Base-by-base conservation (phyloP, 1,140 invertebrate genomes). In the Scaptomyza hsui region DNA sequence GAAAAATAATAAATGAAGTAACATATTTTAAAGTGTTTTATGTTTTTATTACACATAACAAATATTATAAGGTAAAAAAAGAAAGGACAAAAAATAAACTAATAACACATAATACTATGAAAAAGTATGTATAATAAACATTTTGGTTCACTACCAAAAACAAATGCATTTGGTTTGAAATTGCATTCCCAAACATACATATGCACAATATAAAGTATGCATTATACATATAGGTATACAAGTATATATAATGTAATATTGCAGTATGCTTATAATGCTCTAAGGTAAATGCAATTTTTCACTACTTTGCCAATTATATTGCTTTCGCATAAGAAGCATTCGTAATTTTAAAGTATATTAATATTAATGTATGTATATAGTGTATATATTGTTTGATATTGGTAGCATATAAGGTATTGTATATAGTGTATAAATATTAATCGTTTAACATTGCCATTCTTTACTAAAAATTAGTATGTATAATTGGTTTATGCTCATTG, bases 211-310 rank as follows among this genome's bases (percentile, higher is more conserved):
- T 7, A 10, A 4, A 18, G 18, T 26, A 26, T 48, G 9, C 15
- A 15, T 10, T n/a, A 4, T 49, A 26, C 6, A 13, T 26, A 4
- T 18, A 32, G 4, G 1, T 51, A 51, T 21, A 15, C 10, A 29
- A 16, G 12, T 24, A 2, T 9, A 44, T 26, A 55, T 26, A 15
- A 4, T 15, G 15, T 32, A 26, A 35, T 39, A 13, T 39, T 39
- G 12, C n/a, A 3, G 12, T 60, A 13, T 48, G 18, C 2, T 53
- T 24, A 18, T 56, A 48, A 24, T 51, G 39, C 37, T 44, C 47
- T 45, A 29, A 4, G 13, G 60, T 63, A 64, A 70, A 70, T 64
- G 67, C 67, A 70, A 64, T 24, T 55, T 29, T 13, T 49, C 35
- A 15, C 44, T 49, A 70, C 51, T 47, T 53, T 70, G 59, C 60